Percentiles rank a stretch among this genome's conserved stretches.
These are phyloP conservation scores for Chaetodon trifascialis DNA, from an alignment of 2,113 vertebrate species.

Conservation along the genomic window DNA sequence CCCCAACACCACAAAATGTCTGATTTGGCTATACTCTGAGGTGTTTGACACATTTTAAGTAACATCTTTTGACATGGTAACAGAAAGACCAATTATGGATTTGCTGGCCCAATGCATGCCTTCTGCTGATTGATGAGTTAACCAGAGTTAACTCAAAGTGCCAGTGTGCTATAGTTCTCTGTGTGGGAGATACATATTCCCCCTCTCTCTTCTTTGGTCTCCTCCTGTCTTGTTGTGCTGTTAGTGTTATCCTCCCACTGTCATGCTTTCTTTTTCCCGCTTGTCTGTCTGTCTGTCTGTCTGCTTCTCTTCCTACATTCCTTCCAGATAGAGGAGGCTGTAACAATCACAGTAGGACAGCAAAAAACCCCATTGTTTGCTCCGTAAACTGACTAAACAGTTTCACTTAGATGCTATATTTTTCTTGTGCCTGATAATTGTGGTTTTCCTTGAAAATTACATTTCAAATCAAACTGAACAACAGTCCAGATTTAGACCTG, in stretches of 20 bases:
- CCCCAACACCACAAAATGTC: neutral
- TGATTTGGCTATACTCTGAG: neutral
- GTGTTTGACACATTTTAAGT: conserved; percentile 8
- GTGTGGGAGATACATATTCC: conserved; percentile 24
- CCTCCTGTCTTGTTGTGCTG: conserved; percentile 4
- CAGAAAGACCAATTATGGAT: conserved; percentile 6
- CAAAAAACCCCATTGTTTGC: neutral
- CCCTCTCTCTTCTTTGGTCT: neutral
- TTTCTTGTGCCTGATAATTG: neutral
- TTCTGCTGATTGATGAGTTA: conserved; percentile 28
- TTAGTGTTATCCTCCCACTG: conserved; percentile 23
- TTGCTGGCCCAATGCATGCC: conserved; percentile 19
- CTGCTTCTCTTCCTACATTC: conserved; percentile 32
- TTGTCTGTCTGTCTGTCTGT: conserved; percentile 15
- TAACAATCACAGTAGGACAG: conserved; percentile 39
- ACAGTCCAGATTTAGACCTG: neutral
- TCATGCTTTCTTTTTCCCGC: conserved; percentile 26
- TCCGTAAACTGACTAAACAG: neutral
- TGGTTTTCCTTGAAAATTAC: neutral
- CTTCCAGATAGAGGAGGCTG: conserved; percentile 17
- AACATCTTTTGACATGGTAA: neutral
- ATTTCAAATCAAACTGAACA: neutral
- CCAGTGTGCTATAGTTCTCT: conserved; percentile 25
- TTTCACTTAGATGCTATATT: neutral
- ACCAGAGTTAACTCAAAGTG: conserved; percentile 9